A percentile compares a stretch with the other conserved stretches of the same genome.
Conservation (phyloP, 1,140 invertebrate genomes). For the Drosophila kepulauana region DNA sequence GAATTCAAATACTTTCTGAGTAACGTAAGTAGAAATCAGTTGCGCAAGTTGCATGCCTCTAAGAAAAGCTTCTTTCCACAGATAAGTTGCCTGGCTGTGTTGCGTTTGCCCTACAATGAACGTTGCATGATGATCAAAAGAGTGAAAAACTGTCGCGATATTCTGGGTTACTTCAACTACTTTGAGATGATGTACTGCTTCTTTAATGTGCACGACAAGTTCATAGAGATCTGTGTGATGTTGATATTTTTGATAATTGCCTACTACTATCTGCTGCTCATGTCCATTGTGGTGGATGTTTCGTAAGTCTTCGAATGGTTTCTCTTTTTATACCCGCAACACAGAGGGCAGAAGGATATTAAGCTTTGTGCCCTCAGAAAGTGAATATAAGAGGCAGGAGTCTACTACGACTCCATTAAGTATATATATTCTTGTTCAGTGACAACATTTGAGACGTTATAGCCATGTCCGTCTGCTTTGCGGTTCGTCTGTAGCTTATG, state of each 20-base stretch:
- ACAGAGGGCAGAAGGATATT: too few species aligned
- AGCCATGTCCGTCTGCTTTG: too few species aligned
- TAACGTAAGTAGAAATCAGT: constrained; percentile 26
- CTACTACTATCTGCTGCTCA: constrained; percentile 15
- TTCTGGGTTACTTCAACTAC: constrained; percentile 48
- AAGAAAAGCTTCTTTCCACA: background rate
- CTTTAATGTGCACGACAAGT: constrained; percentile 14
- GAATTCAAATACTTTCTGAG: constrained; percentile 28
- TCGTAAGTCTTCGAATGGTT: constrained; percentile 39
- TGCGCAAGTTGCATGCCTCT: background rate
- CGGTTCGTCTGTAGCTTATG: too few species aligned
- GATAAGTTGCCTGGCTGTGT: constrained; percentile 48
- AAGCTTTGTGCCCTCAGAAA: too few species aligned
- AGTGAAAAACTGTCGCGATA: constrained; percentile 26
- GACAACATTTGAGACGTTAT: too few species aligned
- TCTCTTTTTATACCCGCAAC: too few species aligned
- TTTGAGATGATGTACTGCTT: constrained; percentile 59
- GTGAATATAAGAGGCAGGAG: too few species aligned
- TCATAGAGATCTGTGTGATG: constrained; percentile 7
- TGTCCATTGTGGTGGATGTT: constrained; percentile 26
- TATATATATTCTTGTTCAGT: too few species aligned
- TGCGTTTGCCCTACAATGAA: constrained; percentile 20
- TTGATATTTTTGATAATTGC: background rate
- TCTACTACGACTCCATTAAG: too few species aligned
- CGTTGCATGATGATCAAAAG: constrained; percentile 44